A percentile compares a stretch with the other conserved stretches of the same genome.
phyloP scores from a whole-genome alignment of 2,888 invertebrate genomes.

The Lasioglossum calceatum region DNA sequence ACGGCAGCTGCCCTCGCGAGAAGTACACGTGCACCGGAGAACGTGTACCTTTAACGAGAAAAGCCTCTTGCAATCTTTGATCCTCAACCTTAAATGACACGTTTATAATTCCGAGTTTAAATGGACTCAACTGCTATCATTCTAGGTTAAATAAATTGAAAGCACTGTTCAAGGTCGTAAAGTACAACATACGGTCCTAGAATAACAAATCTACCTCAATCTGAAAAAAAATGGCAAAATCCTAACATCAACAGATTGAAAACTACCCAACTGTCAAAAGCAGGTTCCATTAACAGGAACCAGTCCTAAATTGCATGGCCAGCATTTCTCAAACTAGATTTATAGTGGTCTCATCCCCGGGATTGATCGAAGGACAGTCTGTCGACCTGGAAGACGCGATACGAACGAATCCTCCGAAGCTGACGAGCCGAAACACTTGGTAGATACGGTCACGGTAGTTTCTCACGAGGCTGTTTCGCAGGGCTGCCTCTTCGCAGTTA shows the following conservation, averaged over 20 bases:
- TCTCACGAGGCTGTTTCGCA: slow-evolving; percentile 1
- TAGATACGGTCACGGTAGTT: neutral
- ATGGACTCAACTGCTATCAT: no score
- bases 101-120: no score
- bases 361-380: neutral
- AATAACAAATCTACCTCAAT: no score
- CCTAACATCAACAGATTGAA: no score
- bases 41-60: neutral
- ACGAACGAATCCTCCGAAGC: neutral
- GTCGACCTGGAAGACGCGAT: neutral
- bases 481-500: slow-evolving; percentile 3
- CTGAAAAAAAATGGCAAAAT: no score
- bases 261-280: no score
- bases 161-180: no score
- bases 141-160: no score
- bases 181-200: no score
- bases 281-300: no score
- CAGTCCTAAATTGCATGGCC: neutral
- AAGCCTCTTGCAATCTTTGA: neutral
- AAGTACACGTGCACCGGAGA: slow-evolving; percentile 51
- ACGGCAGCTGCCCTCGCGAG: slow-evolving; percentile 36
- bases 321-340: neutral
- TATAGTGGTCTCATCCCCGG: neutral
- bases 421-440: neutral
- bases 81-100: neutral